Evolutionary conservation across 2,888 invertebrate species (phyloP).

Genomic region (Rhamnusium bicolor): DNA sequence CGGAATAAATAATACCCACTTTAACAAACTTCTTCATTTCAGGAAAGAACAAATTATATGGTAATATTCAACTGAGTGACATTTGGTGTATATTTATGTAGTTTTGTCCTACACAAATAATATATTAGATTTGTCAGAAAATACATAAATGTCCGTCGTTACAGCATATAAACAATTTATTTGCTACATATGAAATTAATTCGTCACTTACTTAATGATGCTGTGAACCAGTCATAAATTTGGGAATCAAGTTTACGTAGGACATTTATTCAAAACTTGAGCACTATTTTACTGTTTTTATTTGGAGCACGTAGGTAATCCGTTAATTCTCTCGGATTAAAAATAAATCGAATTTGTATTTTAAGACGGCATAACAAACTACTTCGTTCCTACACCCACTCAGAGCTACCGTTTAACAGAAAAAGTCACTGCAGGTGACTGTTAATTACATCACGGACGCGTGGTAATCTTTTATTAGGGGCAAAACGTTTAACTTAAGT

Average conservation of each 20-base stretch:
- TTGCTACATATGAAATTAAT: not conserved
- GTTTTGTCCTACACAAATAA: not conserved
- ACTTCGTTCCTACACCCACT: not conserved
- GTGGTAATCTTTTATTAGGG: too few relatives aligned
- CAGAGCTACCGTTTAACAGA: not conserved
- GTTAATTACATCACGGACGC: too few relatives aligned
- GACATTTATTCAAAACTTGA: too few relatives aligned
- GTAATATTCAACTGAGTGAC: not conserved
- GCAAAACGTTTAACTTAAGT: too few relatives aligned
- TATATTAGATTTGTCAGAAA: not conserved
- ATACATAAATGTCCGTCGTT: not conserved
- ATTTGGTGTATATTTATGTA: not conserved
- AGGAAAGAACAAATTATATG: not conserved
- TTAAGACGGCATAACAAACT: not conserved
- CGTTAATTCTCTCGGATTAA: not conserved
- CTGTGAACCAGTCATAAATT: not conserved
- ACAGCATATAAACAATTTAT: not conserved
- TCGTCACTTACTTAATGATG: not conserved
- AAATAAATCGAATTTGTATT: constrained; percentile 2
- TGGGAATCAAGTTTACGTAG: not conserved
- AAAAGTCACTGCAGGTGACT: not conserved
- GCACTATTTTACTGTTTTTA: not conserved
- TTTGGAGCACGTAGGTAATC: not conserved
- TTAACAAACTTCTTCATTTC: not conserved
- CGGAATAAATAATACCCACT: not conserved